phyloP scores from a whole-genome alignment of 1,140 invertebrate species.

The Drosophila teissieri region DNA sequence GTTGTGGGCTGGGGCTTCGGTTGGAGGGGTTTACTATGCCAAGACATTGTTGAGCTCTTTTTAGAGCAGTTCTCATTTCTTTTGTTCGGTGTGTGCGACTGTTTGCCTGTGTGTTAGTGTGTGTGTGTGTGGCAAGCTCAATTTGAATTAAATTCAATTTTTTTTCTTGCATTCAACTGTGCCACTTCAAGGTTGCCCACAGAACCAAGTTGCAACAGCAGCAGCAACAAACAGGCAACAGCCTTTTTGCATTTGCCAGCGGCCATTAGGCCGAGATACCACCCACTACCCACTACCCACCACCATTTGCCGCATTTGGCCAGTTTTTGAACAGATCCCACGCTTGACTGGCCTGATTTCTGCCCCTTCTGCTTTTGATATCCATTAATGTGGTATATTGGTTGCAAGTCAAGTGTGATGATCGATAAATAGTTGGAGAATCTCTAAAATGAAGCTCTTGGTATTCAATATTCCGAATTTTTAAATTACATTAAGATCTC shows the following conservation, averaged over 20 bases:
- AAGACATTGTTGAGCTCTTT: conserved; percentile 58
- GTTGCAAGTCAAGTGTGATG: not conserved
- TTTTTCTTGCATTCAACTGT: conserved; percentile 22
- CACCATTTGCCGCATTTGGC: conserved; percentile 1
- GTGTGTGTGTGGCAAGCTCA: conserved; percentile 45
- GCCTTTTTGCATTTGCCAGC: conserved; percentile 62
- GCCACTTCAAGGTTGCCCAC: conserved; percentile 66
- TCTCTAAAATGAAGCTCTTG: too few species aligned
- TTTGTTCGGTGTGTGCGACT: conserved; percentile 38
- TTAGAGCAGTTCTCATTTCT: conserved; percentile 41
- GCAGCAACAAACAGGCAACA: conserved; percentile 41
- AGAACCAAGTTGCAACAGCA: conserved; percentile 29
- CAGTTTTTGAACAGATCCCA: conserved; percentile 39
- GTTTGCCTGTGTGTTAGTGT: not conserved
- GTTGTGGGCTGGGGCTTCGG: not conserved
- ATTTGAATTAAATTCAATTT: conserved; percentile 82
- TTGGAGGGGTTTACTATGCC: conserved; percentile 40
- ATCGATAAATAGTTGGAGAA: not conserved
- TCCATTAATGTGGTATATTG: not conserved
- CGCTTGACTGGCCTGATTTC: conserved; percentile 45
- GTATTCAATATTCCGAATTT: too few species aligned
- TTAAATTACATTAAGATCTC: too few species aligned
- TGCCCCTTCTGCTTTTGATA: conserved; percentile 9
- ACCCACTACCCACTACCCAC: not conserved
- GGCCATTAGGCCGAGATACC: conserved; percentile 67